Base-by-base conservation (phyloP, 2,888 invertebrate genomes). In the Petrolisthes cinctipes region DNA sequence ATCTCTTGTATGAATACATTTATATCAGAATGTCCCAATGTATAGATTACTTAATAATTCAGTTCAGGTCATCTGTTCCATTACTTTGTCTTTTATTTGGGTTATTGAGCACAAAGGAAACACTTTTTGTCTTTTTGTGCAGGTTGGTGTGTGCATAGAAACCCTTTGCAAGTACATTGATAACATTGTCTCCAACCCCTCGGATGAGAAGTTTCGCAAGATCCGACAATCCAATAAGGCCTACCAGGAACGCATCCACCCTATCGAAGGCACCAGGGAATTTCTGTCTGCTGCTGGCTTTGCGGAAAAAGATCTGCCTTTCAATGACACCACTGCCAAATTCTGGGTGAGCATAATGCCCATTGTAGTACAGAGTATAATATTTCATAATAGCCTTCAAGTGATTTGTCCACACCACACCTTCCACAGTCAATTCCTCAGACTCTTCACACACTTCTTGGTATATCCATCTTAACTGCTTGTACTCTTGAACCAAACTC, bases 131-230 rank as follows among this genome's bases (percentile, higher is more conserved):
- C 7, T 81, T 81, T 11, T 81, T 81, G 92, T 92, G n/a, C 92
- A 95, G 95, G 95, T 97, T 17, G 95, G 95, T 79, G 94, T 94
- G 1, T 97, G 98, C 92, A 95, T 98, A 14, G 97, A 97, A 91
- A 97, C 97, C 4, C 92, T 99, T 14, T 95, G 95, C 92, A 97
- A 97, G 93, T 98, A 98, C 93, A 93, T 99, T 91, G 97, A 97
- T 92, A 99, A 99, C 92, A 96, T 99, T 75, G 94, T 97, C 4
- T 95, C 95, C 78, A 95, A 97, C 93, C 98, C 98, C 0, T 94
- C 94, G 0, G 97, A 98, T 92, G 96, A 96, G 89, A 99, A 99
- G 92, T 99, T 95, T 93, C 95, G 96, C 92, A 97, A 96, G 93
- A 98, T 99, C 85, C 94, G 98, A 91, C 95, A 96, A 94, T 95